Conservation (phyloP, 2,797 vertebrate species). For the Microctenopoma steveboyesi region DNA sequence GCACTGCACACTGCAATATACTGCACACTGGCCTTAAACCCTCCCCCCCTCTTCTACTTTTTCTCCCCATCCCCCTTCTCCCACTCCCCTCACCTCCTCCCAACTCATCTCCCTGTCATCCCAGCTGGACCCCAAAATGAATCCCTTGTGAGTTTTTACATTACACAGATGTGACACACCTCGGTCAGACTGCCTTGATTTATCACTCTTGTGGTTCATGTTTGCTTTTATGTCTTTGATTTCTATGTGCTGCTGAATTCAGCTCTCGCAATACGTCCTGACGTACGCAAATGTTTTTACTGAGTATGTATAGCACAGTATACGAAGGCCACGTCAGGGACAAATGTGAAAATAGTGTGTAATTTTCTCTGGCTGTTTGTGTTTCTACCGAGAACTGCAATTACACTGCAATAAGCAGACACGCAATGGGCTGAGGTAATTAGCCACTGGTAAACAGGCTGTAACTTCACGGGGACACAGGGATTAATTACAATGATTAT, state of each 20-base stretch:
- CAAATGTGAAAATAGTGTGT: constrained; percentile 50
- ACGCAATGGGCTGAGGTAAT: constrained; percentile 63
- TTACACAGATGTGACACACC: constrained; percentile 48
- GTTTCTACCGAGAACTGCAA: constrained; percentile 64
- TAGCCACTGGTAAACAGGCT: constrained; percentile 62
- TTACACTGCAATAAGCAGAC: constrained; percentile 60
- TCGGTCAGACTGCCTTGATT: constrained; percentile 30
- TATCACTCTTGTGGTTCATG: constrained; percentile 20
- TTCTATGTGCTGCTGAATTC: background rate
- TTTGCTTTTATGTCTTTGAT: constrained; percentile 9
- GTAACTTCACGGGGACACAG: constrained; percentile 58
- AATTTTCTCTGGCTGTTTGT: constrained; percentile 62
- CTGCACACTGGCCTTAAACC: constrained; percentile 52
- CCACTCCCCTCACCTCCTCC: constrained; percentile 25
- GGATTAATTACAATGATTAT: constrained; percentile 75
- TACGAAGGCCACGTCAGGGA: constrained; percentile 3
- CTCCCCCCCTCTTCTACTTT: constrained; percentile 18
- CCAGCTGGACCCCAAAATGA: constrained; percentile 67
- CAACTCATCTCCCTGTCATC: constrained; percentile 27
- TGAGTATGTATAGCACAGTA: background rate
- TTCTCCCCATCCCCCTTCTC: constrained; percentile 44
- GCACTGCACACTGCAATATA: constrained; percentile 54
- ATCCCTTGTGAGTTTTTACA: constrained; percentile 55
- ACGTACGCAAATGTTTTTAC: no score
- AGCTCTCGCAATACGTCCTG: constrained; percentile 1